Percentiles rank a stretch among this genome's conserved stretches.
phyloP scores from a whole-genome alignment of 1,140 invertebrate species.

The Geopemphigus sp. region DNA sequence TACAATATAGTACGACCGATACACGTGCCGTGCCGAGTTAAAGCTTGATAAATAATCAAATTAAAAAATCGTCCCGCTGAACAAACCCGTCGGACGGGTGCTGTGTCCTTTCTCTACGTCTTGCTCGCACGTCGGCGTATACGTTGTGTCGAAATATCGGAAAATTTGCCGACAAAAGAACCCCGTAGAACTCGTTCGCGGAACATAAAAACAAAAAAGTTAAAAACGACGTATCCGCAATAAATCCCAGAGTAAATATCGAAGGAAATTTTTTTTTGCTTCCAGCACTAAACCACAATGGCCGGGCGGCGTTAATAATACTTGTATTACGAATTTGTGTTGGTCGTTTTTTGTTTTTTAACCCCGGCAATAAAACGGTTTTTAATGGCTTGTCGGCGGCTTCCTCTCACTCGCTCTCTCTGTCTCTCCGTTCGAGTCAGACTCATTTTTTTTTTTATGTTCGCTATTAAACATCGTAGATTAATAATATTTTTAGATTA shows the following conservation, averaged over 20 bases:
- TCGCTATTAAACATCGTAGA: slow-evolving; percentile 48
- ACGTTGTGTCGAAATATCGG: slow-evolving; percentile 24
- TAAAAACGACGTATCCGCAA: slow-evolving; percentile 25
- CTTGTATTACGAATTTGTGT: slow-evolving; percentile 43
- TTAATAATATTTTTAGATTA: slow-evolving; percentile 50
- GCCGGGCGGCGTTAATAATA: slow-evolving; percentile 43
- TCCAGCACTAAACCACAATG: slow-evolving; percentile 42
- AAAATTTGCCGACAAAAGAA: slow-evolving; percentile 44
- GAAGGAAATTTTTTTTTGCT: slow-evolving; percentile 3
- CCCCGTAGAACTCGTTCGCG: slow-evolving; percentile 14
- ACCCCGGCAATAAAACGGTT: slow-evolving; percentile 43
- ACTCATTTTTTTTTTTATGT: slow-evolving; percentile 30
- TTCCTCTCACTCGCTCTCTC: background rate
- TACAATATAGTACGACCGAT: no score
- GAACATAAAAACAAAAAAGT: slow-evolving; percentile 44
- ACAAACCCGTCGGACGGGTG: background rate
- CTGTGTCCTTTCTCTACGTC: background rate
- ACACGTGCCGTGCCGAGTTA: no score
- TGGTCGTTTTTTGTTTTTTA: slow-evolving; percentile 3
- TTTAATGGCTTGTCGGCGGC: slow-evolving; percentile 49
- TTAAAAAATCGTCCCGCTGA: no score
- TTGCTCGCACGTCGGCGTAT: no score
- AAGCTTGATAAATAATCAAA: no score
- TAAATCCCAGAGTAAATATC: slow-evolving; percentile 42
- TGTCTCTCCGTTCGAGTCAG: background rate